Evolutionary conservation across 2,797 vertebrate species (phyloP).

Genomic region (Rhynchonycteris naso): DNA sequence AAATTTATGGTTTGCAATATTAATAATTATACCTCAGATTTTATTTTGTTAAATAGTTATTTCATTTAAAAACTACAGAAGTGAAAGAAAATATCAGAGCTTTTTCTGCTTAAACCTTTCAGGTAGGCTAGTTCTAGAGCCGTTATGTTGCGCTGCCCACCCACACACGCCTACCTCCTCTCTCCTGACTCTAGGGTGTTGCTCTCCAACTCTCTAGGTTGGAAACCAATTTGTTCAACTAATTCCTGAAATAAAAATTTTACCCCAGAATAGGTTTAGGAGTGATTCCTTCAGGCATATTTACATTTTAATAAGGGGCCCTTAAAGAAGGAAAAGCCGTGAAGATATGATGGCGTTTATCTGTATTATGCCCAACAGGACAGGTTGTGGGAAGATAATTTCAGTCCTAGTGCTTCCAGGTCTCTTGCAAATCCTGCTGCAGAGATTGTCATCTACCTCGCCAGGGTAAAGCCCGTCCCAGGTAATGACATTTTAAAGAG

Average conservation of each 20-base stretch:
- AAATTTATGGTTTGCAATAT: neutral
- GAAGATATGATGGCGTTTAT: neutral
- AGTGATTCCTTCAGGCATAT: neutral
- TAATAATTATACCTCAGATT: neutral
- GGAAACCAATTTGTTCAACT: conserved; percentile 46
- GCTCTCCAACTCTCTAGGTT: neutral
- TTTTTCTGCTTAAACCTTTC: neutral
- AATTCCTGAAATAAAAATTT: conserved; percentile 10
- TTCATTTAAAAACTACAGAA: neutral
- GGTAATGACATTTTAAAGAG: neutral
- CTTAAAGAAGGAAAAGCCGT: neutral
- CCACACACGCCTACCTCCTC: accelerated
- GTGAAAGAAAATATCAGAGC: neutral
- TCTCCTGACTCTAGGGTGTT: neutral
- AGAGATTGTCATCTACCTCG: neutral
- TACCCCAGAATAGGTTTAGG: neutral
- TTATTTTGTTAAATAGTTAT: neutral
- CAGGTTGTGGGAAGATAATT: neutral
- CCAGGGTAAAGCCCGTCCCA: neutral
- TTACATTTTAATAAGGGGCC: conserved; percentile 46
- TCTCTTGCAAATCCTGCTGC: neutral
- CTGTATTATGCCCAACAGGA: neutral
- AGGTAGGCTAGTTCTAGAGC: neutral
- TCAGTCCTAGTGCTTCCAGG: neutral
- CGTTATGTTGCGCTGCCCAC: accelerated